Base-by-base conservation (phyloP, 2,797 vertebrate species). In the Mus caroli region DNA sequence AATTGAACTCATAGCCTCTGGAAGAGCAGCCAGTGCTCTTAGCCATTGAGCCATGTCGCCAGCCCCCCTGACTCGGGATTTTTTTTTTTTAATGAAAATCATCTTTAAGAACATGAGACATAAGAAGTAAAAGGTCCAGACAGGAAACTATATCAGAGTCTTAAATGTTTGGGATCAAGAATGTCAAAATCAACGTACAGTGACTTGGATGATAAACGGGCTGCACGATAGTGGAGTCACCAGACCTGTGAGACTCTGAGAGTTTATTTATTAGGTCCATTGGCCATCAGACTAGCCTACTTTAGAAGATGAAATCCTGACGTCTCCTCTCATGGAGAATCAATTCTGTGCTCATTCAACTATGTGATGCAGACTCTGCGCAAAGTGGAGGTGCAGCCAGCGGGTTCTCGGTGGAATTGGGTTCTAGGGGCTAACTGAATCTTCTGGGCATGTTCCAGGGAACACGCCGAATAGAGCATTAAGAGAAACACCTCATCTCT, bases 231-330 rank as follows among this genome's bases (percentile, higher is more conserved):
- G 31, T 78, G 26, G 73, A 67, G 56, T 82, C 80, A 11, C 54
- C 84, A 43, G 40, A 34, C 37, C 52, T 64, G 64, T 67, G 37
- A 31, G 84, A 91, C 28, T 43, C 80, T 94, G 52, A 91, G 78
- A 76, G 71, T n/a, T 14, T 50, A 50, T 79, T 80, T 91, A 8
- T 73, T 67, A n/a, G 89, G 83, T 90, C 95, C 79, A 80, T 54
- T 87, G 52, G 46, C 67, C 56, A 50, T 83, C 56, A 89, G 77
- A 83, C 50, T 20, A 86, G 80, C 40, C 92, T 88, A 62, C 77
- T 80, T 95, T 92, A 75, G 71, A 84, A 95, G 87, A 92, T 28
- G 76, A 87, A 97, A 92, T 50, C 50, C 19, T n/a, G 22, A 83
- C 26, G 3, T 80, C 90, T 37, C 64, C 28, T 89, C 92, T 88